Base-by-base conservation (phyloP, 2,888 invertebrate genomes). In the Drosophila anomelani region DNA sequence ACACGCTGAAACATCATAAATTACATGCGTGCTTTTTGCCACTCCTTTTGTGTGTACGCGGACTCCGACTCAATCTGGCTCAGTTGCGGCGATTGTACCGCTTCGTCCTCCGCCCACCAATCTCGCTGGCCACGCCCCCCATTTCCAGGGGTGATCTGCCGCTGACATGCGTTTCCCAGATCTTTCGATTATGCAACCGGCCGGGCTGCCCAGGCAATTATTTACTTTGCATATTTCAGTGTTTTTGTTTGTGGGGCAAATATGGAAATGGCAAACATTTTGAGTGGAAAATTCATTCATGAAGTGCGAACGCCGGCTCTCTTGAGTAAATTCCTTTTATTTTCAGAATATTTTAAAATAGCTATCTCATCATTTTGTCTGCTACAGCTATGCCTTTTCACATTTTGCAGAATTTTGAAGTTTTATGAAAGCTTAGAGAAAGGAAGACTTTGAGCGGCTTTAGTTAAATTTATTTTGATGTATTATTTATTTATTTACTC, bases 1-100 rank as follows among this genome's bases (percentile, higher is more conserved):
- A 85, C 80, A 78, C 84, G 78, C 86, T 85, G 87, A 89, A 87
- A 89, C 88, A 88, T 85, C 88, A 89, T 87, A 87, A 87, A 87
- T 87, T 85, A 89, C 88, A 88, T 75, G 85, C 89, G 85, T 82
- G 88, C 79, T 75, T 78, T 80, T 81, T 86, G 86, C 84, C 88
- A 79, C 76, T 68, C 89, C 81, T 79, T 83, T 84, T 85, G 86
- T 88, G 88, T 84, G 87, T 85, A 80, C 70, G 80, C 72, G 76
- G 43, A 61, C 76, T 82, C 82, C 71, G 77, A 74, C 83, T 81
- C 81, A 86, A 89, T 85, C 83, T 81, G 75, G 68, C 66, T 58
- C 41, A 39, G 51, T 51, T 51, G 51, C 34, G 51, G 57, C 41
- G 26, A 62, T 67, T 67, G 61, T 53, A 29, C 62, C 29, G 43